A percentile compares a stretch with the other conserved stretches of the same genome.
phyloP scores from a whole-genome alignment of 2,113 vertebrate species.

The Polypterus bichir region DNA sequence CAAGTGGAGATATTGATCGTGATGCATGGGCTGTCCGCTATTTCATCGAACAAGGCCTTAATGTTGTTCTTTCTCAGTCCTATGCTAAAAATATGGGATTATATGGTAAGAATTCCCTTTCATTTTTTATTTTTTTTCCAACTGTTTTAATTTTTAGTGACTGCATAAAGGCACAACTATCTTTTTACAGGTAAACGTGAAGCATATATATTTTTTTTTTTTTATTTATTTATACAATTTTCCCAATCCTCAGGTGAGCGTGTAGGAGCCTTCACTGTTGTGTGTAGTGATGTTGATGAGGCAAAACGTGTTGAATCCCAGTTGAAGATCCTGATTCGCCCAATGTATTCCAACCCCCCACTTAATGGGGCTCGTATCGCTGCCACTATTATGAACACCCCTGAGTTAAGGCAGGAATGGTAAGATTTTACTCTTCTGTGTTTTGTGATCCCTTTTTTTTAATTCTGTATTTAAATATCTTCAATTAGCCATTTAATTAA shows the following conservation, averaged over 20 bases:
- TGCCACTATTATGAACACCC: slow-evolving; percentile 69
- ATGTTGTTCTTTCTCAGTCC: slow-evolving; percentile 79
- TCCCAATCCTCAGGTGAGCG: slow-evolving; percentile 70
- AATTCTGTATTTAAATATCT: no score
- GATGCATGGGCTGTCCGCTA: slow-evolving; percentile 91
- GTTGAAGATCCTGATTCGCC: slow-evolving; percentile 91
- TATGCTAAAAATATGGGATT: slow-evolving; percentile 98
- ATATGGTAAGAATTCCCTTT: slow-evolving; percentile 66
- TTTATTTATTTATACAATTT: no score
- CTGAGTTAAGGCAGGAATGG: slow-evolving; percentile 81
- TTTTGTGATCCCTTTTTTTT: no score
- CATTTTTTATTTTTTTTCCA: no score
- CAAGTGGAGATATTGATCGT: slow-evolving; percentile 82
- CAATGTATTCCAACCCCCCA: slow-evolving; percentile 95
- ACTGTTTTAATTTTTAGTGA: no score
- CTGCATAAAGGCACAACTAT: no score
- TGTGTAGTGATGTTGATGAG: slow-evolving; percentile 78
- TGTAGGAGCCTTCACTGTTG: slow-evolving; percentile 79
- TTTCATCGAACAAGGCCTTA: slow-evolving; percentile 87
- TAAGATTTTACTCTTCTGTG: slow-evolving; percentile 28
- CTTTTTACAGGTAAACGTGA: no score
- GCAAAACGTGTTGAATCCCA: slow-evolving; percentile 91
- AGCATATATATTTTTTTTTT: no score
- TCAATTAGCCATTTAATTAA: no score
- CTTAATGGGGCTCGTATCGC: slow-evolving; percentile 88